These are phyloP conservation scores for Tadarida brasiliensis DNA, from an alignment of 2,797 vertebrate species.

Conservation along the genomic window DNA sequence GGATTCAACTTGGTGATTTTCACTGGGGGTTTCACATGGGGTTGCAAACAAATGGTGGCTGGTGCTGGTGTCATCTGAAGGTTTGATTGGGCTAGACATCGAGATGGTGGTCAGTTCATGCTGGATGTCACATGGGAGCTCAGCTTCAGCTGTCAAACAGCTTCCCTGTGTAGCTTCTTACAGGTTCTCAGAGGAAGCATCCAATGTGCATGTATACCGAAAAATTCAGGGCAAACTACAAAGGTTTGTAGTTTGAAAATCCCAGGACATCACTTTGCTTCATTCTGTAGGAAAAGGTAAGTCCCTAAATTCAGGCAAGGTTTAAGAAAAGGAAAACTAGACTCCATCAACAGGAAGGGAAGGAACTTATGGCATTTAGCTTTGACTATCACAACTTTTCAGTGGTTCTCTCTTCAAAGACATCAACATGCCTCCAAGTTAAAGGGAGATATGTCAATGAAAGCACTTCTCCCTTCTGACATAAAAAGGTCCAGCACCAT, in stretches of 20 bases:
- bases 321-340: neutral
- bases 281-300: neutral
- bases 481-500: neutral
- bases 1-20: neutral
- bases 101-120: neutral
- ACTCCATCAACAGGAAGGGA: neutral
- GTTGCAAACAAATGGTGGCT: neutral
- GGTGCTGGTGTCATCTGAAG: neutral
- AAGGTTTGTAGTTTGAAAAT: neutral
- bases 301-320: neutral
- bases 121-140: neutral
- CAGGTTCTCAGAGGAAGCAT: neutral
- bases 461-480: neutral
- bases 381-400: neutral
- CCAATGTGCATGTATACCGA: neutral
- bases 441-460: neutral
- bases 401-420: neutral
- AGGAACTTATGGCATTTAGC: neutral
- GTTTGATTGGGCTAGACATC: neutral
- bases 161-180: neutral
- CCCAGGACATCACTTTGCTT: neutral
- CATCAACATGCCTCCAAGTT: neutral
- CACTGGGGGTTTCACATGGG: neutral
- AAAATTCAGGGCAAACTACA: neutral
- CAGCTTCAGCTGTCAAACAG: neutral